A percentile compares a stretch with the other conserved stretches of the same genome.
phyloP scores from a whole-genome alignment of 2,888 invertebrate species.

The Minunthozetes semirufus region DNA sequence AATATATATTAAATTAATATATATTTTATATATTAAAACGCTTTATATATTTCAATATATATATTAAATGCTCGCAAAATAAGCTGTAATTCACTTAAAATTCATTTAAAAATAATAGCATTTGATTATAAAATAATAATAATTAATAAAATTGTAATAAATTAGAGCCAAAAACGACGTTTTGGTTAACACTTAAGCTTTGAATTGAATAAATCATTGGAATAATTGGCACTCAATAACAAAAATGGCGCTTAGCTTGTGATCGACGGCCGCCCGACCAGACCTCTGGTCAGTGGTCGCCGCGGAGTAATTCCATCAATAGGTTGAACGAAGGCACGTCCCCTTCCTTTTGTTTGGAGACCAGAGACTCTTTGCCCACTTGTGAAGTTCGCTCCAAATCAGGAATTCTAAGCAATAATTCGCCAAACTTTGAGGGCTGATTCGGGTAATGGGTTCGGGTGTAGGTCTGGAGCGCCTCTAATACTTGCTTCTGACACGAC shows the following conservation, averaged over 20 bases:
- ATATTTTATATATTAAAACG: too few species aligned
- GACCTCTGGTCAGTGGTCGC: slow-evolving; percentile 60
- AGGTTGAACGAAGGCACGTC: slow-evolving; percentile 87
- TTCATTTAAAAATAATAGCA: not conserved
- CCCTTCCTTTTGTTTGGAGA: slow-evolving; percentile 75
- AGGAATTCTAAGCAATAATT: slow-evolving; percentile 81
- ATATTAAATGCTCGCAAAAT: too few species aligned
- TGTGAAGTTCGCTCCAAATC: slow-evolving; percentile 91
- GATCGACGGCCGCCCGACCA: not conserved
- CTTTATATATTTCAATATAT: too few species aligned
- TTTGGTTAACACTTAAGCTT: slow-evolving; percentile 6
- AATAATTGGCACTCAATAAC: slow-evolving; percentile 21
- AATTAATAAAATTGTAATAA: not conserved
- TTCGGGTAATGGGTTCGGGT: slow-evolving; percentile 84
- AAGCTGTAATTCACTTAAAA: too few species aligned
- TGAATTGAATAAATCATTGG: not conserved
- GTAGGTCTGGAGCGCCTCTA: slow-evolving; percentile 85
- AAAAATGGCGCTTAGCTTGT: slow-evolving; percentile 13
- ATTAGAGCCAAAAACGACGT: not conserved
- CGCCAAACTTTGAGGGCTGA: slow-evolving; percentile 89
- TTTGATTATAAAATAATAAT: not conserved
- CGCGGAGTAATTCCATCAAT: slow-evolving; percentile 86
- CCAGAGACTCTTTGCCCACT: slow-evolving; percentile 87
- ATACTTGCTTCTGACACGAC: slow-evolving; percentile 85
- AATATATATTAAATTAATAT: not conserved